These are phyloP conservation scores for Folsomia candida DNA, from an alignment of 2,888 invertebrate genomes.

Conservation along the genomic window DNA sequence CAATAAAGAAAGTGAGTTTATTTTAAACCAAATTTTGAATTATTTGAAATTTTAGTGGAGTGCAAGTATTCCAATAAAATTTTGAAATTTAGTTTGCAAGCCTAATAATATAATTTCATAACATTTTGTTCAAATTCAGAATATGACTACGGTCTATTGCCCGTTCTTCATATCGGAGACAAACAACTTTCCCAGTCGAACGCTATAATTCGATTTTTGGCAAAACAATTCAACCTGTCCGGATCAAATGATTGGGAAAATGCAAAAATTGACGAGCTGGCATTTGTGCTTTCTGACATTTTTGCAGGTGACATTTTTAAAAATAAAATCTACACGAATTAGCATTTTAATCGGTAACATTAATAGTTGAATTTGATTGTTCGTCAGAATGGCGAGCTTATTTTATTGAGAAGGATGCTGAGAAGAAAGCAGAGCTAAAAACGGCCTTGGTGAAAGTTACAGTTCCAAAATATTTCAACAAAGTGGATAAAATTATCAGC, in stretches of 20 bases:
- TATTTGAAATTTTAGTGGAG: too few relatives aligned
- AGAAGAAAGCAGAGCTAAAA: conserved; percentile 27
- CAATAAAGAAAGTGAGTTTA: conserved; percentile 12
- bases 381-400: conserved; percentile 26
- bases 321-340: background rate
- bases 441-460: conserved; percentile 24
- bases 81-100: too few relatives aligned
- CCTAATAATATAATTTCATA: too few relatives aligned
- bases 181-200: conserved; percentile 46
- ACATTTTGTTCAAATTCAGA: too few relatives aligned
- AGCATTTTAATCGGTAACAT: background rate
- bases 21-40: too few relatives aligned
- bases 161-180: conserved; percentile 49
- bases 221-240: conserved; percentile 39
- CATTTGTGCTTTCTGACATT: conserved; percentile 22
- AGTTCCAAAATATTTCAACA: conserved; percentile 22
- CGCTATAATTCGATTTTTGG: conserved; percentile 49
- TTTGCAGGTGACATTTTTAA: conserved; percentile 15
- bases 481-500: conserved; percentile 10
- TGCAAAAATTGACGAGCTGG: conserved; percentile 27
- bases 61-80: too few relatives aligned
- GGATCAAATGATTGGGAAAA: conserved; percentile 37
- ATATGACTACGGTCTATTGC: conserved; percentile 47
- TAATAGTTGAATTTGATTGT: background rate
- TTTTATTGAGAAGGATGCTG: conserved; percentile 27